Base-by-base conservation (phyloP, 1,140 invertebrate species). In the Manduca sexta region DNA sequence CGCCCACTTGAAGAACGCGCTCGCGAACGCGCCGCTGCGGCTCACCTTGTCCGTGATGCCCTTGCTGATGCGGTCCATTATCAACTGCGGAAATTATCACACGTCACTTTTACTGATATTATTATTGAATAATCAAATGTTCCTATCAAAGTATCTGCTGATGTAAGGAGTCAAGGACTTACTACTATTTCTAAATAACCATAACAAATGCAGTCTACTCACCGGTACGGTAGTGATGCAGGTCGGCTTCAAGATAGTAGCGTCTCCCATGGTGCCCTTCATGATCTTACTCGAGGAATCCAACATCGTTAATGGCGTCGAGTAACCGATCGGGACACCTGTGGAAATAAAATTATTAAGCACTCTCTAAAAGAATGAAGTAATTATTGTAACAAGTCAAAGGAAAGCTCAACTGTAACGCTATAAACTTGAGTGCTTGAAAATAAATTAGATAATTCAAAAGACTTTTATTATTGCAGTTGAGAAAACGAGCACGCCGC, bases 261-360 rank as follows among this genome's bases (percentile, higher is more conserved):
- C 95, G 84, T 99, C 98, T 5, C 98, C 94, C 66, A 91, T 93
- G 18, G 93, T 93, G 3, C 97, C 97, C 54, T 92, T 91, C 88
- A 96, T 97, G 49, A 99, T 97, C 86, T 98, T 99, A 71, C 94
- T 97, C 35, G 97, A 96, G 3, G 94, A 92, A 80, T 99, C 97
- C 33, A 98, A 94, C 88, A 99, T 92, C 0, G 98, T 99, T 15
- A 97, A 85, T 0, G 98, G 94, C 0, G 96, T 97, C 1, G 97
- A 98, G 84, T 99, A 99, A 5, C 98, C 98, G 75, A 99, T 97
- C 3, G 93, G 90, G n/a, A 97, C 92, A 17, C 97, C 98, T 87
- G n/a, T n/a, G 63, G 1, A 70, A 26, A 5, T 26, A 3, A 26
- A 26, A 26, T 26, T 5, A 26, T 8, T 5, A 3, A 5, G 1